Percentiles rank a stretch among this genome's conserved stretches.
These are phyloP conservation scores for Crenichthys baileyi DNA, from an alignment of 2,797 vertebrate species.

Conservation along the genomic window DNA sequence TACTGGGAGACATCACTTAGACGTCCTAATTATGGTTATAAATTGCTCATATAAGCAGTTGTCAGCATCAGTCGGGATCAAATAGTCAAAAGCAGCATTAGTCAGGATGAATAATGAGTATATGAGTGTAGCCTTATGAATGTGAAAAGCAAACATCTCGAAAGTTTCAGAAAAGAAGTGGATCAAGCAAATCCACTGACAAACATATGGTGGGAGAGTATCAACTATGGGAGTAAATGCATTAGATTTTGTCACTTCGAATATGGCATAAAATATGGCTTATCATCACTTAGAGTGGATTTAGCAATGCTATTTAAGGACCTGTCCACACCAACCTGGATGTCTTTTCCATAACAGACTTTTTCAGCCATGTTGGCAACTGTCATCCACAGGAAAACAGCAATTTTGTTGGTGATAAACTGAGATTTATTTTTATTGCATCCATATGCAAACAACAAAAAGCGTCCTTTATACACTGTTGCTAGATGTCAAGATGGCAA, in stretches of 20 bases:
- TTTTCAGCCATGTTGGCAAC: neutral
- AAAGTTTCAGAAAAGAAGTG: neutral
- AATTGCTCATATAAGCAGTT: neutral
- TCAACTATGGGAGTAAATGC: neutral
- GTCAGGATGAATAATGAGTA: constrained; percentile 8
- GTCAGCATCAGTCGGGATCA: neutral
- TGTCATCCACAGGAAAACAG: neutral
- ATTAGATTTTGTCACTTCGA: neutral
- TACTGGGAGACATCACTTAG: neutral
- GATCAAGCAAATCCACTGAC: neutral
- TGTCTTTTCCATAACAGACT: neutral
- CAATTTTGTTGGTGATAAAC: neutral
- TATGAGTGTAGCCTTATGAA: neutral
- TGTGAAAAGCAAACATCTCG: constrained; percentile 5
- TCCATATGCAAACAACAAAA: neutral
- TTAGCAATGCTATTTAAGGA: neutral
- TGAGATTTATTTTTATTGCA: neutral
- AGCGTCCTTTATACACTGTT: too few relatives aligned
- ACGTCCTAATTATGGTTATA: neutral
- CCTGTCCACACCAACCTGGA: neutral
- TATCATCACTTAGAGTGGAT: neutral
- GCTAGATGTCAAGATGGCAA: neutral
- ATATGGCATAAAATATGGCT: neutral
- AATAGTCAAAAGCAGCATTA: constrained; percentile 4
- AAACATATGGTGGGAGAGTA: neutral